These are phyloP conservation scores for Phthorimaea operculella DNA, from an alignment of 1,140 invertebrate species.

Conservation along the genomic window DNA sequence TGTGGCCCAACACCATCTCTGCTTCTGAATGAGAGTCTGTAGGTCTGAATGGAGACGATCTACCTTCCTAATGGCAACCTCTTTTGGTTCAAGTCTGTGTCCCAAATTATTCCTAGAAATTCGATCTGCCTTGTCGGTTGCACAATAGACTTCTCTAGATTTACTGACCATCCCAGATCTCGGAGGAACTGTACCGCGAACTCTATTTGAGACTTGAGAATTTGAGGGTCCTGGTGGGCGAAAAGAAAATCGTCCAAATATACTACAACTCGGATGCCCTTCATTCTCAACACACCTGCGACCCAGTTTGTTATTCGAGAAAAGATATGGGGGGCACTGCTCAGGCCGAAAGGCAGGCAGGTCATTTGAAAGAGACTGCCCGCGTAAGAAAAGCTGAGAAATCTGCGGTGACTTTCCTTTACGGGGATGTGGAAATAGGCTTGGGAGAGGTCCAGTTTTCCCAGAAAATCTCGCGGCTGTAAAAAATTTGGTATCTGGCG, in stretches of 20 bases:
- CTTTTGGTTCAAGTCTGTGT: slow-evolving; percentile 13
- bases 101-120: slow-evolving; percentile 19
- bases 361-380: slow-evolving; percentile 30
- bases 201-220: slow-evolving; percentile 16
- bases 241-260: too few species aligned
- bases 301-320: too few species aligned
- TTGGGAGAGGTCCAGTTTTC: too few species aligned
- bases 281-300: too few species aligned
- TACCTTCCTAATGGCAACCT: slow-evolving; percentile 8
- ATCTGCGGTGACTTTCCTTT: slow-evolving; percentile 22
- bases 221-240: neutral
- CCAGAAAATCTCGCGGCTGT: slow-evolving; percentile 20
- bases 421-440: slow-evolving; percentile 25
- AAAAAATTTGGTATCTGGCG: slow-evolving; percentile 15
- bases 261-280: too few species aligned
- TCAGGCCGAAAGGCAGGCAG: slow-evolving; percentile 17
- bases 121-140: slow-evolving; percentile 12
- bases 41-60: neutral
- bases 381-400: slow-evolving; percentile 24
- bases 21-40: neutral
- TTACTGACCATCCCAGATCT: neutral
- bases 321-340: too few species aligned
- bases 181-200: slow-evolving; percentile 1
- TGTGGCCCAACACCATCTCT: slow-evolving; percentile 8
- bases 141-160: slow-evolving; percentile 16